Evolutionary conservation across 2,888 invertebrate species (phyloP).

Genomic region (Hofmannophila pseudospretella): DNA sequence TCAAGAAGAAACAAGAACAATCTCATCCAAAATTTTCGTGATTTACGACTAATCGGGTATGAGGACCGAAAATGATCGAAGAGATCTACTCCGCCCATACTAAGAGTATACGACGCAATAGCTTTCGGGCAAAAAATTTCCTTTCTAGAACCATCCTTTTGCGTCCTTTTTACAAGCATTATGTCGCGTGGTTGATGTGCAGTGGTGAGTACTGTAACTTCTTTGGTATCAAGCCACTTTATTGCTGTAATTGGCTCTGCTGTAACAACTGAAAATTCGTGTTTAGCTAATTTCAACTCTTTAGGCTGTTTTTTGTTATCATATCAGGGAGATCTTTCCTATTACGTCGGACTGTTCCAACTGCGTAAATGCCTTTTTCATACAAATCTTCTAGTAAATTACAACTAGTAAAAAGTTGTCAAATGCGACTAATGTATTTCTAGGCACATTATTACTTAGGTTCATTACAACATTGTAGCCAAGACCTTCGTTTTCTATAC

Average conservation of each 20-base stretch:
- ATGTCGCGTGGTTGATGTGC: slow-evolving; percentile 22
- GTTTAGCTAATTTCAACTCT: slow-evolving; percentile 22
- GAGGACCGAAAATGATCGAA: slow-evolving; percentile 34
- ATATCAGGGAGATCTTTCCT: slow-evolving; percentile 19
- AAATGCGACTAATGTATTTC: slow-evolving; percentile 26
- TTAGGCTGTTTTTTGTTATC: slow-evolving; percentile 17
- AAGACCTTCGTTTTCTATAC: slow-evolving; percentile 18
- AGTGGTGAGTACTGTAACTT: slow-evolving; percentile 23
- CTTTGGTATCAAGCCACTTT: slow-evolving; percentile 26
- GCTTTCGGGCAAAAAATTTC: slow-evolving; percentile 30
- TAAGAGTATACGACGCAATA: slow-evolving; percentile 29
- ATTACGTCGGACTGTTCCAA: slow-evolving; percentile 19
- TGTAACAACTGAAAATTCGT: slow-evolving; percentile 26
- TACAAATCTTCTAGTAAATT: slow-evolving; percentile 17
- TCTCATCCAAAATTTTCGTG: slow-evolving; percentile 31
- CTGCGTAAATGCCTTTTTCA: slow-evolving; percentile 17
- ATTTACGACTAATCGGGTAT: slow-evolving; percentile 29
- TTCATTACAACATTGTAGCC: slow-evolving; percentile 21
- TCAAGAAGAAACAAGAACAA: slow-evolving; percentile 25
- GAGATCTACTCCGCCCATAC: slow-evolving; percentile 34
- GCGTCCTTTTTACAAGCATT: slow-evolving; percentile 25
- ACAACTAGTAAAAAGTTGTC: slow-evolving; percentile 29
- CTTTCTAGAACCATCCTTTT: slow-evolving; percentile 30
- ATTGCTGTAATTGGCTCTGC: slow-evolving; percentile 24
- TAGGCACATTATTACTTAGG: too few species aligned